Conservation (phyloP, 1,140 invertebrate genomes). For the Leguminivora glycinivorella region DNA sequence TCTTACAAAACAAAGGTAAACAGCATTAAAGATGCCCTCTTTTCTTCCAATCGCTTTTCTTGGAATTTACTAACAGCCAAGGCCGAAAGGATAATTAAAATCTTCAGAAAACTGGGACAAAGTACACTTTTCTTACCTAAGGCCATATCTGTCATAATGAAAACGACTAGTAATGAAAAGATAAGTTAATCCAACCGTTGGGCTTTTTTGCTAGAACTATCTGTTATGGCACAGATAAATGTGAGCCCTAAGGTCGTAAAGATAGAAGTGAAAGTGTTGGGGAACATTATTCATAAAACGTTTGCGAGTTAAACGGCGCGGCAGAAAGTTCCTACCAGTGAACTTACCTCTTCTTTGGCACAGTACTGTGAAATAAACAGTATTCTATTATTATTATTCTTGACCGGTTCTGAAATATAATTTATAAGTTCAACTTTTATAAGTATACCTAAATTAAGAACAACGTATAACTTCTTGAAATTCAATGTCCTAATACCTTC, state of each 20-base stretch:
- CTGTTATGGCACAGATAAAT: background rate
- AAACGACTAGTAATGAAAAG: constrained; percentile 20
- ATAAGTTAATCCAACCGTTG: constrained; percentile 17
- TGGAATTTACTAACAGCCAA: background rate
- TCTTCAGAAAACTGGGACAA: constrained; percentile 9
- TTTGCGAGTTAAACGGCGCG: constrained; percentile 16
- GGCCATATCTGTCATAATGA: background rate
- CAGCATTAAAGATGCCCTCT: background rate
- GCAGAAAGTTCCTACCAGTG: constrained; percentile 4
- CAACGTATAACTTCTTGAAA: too few relatives aligned
- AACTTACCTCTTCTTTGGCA: background rate
- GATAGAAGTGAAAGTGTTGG: background rate
- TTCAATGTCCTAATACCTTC: too few relatives aligned
- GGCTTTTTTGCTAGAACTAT: constrained; percentile 1
- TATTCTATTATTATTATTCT: background rate
- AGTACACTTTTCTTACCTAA: constrained; percentile 3
- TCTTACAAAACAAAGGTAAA: background rate
- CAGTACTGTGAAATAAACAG: background rate
- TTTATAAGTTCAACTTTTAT: too few relatives aligned
- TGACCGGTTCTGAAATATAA: too few relatives aligned
- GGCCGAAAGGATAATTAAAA: background rate
- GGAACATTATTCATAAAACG: constrained; percentile 5
- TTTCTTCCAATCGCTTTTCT: background rate
- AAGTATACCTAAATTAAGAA: too few relatives aligned
- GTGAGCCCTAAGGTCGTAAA: background rate